Percentiles rank a stretch among this genome's conserved stretches.
phyloP scores from a whole-genome alignment of 2,113 vertebrate species.

The Triplophysa dalaica region DNA sequence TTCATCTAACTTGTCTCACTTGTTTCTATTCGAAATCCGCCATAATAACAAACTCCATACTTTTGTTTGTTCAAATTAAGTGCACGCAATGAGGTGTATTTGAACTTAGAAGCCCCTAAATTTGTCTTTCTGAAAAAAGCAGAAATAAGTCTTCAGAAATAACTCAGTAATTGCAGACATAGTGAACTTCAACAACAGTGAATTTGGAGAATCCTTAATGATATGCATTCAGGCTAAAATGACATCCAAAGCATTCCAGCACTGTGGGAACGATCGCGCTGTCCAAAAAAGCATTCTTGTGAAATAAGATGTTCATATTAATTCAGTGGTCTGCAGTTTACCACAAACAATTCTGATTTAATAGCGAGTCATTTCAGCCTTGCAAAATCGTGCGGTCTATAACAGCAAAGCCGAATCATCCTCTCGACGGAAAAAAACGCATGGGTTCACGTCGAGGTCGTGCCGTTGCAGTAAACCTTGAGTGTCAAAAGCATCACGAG shows the following conservation, averaged over 20 bases:
- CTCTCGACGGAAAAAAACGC: neutral
- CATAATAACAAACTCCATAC: neutral
- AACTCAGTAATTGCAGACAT: neutral
- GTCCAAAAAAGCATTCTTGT: constrained; percentile 39
- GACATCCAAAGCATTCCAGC: constrained; percentile 43
- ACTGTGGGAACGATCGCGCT: constrained; percentile 44
- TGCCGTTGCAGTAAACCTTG: neutral
- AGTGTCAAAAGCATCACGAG: constrained; percentile 33
- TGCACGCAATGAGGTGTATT: too few relatives aligned
- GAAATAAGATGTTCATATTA: constrained; percentile 1
- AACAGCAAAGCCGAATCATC: constrained; percentile 2
- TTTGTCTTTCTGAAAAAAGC: neutral
- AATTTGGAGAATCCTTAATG: constrained; percentile 36
- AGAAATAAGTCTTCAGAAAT: neutral
- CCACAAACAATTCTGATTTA: constrained; percentile 8
- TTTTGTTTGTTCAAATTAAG: too few relatives aligned
- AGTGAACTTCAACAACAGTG: neutral
- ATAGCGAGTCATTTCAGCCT: neutral
- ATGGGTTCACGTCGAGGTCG: neutral
- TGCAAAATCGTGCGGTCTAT: neutral
- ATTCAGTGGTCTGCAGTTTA: constrained; percentile 1
- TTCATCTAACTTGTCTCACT: too few relatives aligned
- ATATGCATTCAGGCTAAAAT: constrained; percentile 36
- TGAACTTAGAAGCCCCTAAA: neutral
- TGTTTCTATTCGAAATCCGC: neutral